Evolutionary conservation across 2,888 invertebrate genomes (phyloP).

Genomic region (Bombyx huttoni): DNA sequence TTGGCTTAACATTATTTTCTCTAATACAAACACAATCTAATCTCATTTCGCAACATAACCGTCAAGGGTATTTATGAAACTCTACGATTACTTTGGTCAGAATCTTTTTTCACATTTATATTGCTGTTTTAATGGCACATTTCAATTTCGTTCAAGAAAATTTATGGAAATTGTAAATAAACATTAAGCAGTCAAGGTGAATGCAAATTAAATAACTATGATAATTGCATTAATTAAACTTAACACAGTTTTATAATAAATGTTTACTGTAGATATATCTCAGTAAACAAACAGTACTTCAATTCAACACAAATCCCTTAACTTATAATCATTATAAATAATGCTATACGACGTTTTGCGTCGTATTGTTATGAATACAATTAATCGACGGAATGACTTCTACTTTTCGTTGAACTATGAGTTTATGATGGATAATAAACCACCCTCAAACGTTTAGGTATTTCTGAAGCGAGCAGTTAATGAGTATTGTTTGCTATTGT

Average conservation of each 20-base stretch:
- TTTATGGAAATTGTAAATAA: not conserved
- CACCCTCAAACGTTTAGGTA: not conserved
- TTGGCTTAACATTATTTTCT: slow-evolving; percentile 16
- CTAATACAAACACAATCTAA: not conserved
- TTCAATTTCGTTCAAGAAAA: too few species aligned
- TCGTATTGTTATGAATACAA: not conserved
- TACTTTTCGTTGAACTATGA: not conserved
- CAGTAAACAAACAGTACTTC: not conserved
- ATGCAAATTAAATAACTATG: slow-evolving; percentile 4
- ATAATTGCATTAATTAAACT: not conserved
- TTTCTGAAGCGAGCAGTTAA: not conserved
- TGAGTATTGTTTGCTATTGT: not conserved
- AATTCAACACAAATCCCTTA: not conserved
- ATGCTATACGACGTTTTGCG: not conserved
- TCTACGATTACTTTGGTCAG: too few species aligned
- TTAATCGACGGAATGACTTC: slow-evolving; percentile 3
- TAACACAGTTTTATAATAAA: not conserved
- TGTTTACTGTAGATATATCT: not conserved
- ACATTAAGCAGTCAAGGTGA: slow-evolving; percentile 6
- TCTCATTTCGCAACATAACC: slow-evolving; percentile 6
- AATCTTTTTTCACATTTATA: too few species aligned
- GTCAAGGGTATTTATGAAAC: too few species aligned
- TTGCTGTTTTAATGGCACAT: too few species aligned
- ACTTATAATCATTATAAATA: not conserved
- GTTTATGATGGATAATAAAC: not conserved